Percentiles rank a stretch among this genome's conserved stretches.
These are phyloP conservation scores for Otolemur garnettii DNA, from an alignment of 2,113 vertebrate genomes.

Conservation along the genomic window DNA sequence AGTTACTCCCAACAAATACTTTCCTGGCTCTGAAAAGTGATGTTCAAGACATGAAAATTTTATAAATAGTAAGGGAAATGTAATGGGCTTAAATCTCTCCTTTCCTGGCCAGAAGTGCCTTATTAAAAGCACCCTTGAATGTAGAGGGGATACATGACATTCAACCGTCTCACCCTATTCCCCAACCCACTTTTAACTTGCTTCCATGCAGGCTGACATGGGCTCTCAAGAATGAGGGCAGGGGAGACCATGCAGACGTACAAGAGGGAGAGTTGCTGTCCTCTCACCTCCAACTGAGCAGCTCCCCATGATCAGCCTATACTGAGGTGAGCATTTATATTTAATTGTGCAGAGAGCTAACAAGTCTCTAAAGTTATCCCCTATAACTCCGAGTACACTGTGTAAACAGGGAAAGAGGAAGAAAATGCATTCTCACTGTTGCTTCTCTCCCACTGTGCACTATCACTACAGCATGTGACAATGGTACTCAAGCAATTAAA, in stretches of 20 bases:
- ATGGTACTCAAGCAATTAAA: slow-evolving; percentile 20
- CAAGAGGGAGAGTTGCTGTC: neutral
- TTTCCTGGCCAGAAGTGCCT: neutral
- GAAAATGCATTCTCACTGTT: neutral
- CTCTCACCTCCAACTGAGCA: neutral
- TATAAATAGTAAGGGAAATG: neutral
- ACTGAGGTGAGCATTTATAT: neutral
- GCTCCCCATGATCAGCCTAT: neutral
- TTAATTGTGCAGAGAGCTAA: neutral
- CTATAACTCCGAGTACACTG: neutral
- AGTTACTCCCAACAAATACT: slow-evolving; percentile 10
- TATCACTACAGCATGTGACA: neutral
- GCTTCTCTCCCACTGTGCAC: neutral
- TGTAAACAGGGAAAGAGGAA: neutral
- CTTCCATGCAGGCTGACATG: neutral
- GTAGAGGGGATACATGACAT: slow-evolving; percentile 2
- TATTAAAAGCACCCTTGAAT: neutral
- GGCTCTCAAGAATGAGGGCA: neutral
- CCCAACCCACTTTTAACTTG: slow-evolving; percentile 32
- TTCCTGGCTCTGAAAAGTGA: slow-evolving; percentile 30
- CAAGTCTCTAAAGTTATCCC: neutral
- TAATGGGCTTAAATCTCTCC: neutral
- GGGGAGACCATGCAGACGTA: neutral
- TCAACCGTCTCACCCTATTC: neutral
- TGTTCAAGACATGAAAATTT: neutral